phyloP scores from a whole-genome alignment of 2,113 vertebrate genomes.

The Agapornis roseicollis region DNA sequence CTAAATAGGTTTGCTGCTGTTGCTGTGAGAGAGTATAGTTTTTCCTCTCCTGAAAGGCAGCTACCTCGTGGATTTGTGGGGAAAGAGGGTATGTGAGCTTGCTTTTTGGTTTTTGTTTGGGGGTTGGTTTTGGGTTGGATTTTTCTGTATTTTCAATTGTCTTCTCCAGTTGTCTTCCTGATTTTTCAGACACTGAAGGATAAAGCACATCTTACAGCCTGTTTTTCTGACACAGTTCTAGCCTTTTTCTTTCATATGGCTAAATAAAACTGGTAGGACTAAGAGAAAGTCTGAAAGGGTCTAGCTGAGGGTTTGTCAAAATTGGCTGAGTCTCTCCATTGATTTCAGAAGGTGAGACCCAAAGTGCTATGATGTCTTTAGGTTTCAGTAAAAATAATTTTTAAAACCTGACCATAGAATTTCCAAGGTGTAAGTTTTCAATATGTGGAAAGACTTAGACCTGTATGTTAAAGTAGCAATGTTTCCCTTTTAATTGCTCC shows the following conservation, averaged over 20 bases:
- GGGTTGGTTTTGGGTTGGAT: background rate
- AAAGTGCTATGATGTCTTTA: constrained; percentile 6
- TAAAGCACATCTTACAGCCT: background rate
- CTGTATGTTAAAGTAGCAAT: background rate
- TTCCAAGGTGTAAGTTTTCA: background rate
- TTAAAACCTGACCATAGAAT: background rate
- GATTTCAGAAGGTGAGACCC: background rate
- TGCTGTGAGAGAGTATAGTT: background rate
- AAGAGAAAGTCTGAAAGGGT: background rate
- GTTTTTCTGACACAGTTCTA: background rate
- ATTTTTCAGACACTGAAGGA: background rate
- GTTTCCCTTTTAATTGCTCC: background rate
- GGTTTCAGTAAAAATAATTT: background rate
- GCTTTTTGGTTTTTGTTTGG: background rate
- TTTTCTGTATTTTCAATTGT: background rate
- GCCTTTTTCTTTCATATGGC: constrained; percentile 4
- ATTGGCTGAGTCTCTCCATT: background rate
- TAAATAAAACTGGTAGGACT: background rate
- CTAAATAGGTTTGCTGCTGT: background rate
- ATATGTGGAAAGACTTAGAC: background rate
- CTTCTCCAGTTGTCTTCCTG: background rate
- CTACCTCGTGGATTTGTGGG: background rate
- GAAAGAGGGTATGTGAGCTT: background rate
- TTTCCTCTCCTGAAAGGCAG: background rate
- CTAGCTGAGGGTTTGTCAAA: background rate